Evolutionary conservation across 2,888 invertebrate genomes (phyloP).

Genomic region (Rhynchonema sp.): DNA sequence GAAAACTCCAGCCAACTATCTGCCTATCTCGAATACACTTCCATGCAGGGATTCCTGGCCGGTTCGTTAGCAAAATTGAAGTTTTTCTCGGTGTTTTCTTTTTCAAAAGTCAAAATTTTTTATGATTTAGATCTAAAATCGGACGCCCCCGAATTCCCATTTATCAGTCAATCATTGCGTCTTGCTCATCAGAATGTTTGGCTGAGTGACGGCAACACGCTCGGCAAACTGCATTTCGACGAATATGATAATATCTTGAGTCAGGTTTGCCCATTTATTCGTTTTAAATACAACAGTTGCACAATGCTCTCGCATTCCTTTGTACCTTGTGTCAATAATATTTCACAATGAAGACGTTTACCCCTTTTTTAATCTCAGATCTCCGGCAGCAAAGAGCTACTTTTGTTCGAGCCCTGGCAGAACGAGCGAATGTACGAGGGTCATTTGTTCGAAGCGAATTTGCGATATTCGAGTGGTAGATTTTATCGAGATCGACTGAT

Average conservation of each 20-base stretch:
- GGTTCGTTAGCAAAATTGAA: neutral
- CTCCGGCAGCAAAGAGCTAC: conserved; percentile 26
- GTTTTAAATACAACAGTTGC: too few relatives aligned
- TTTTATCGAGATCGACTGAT: conserved; percentile 20
- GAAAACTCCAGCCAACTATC: conserved; percentile 15
- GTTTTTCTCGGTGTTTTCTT: neutral
- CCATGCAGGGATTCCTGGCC: conserved; percentile 20
- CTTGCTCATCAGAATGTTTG: conserved; percentile 26
- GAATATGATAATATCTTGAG: conserved; percentile 29
- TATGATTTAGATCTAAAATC: conserved; percentile 15
- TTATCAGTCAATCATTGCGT: conserved; percentile 16
- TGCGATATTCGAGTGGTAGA: conserved; percentile 12
- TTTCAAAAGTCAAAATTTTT: neutral
- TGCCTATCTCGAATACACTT: conserved; percentile 29
- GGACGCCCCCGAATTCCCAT: conserved; percentile 22
- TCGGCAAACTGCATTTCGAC: conserved; percentile 30
- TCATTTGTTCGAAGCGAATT: conserved; percentile 26
- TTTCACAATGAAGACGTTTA: too few relatives aligned
- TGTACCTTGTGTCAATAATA: too few relatives aligned
- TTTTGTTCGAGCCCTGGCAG: conserved; percentile 26
- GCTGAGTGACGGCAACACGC: conserved; percentile 30
- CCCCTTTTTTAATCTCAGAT: conserved; percentile 9
- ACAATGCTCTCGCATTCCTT: too few relatives aligned
- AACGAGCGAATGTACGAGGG: conserved; percentile 25
- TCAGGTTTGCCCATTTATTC: conserved; percentile 16